A percentile compares a stretch with the other conserved stretches of the same genome.
Conservation (phyloP, 2,797 vertebrate species). For the Steatocranus sp. region DNA sequence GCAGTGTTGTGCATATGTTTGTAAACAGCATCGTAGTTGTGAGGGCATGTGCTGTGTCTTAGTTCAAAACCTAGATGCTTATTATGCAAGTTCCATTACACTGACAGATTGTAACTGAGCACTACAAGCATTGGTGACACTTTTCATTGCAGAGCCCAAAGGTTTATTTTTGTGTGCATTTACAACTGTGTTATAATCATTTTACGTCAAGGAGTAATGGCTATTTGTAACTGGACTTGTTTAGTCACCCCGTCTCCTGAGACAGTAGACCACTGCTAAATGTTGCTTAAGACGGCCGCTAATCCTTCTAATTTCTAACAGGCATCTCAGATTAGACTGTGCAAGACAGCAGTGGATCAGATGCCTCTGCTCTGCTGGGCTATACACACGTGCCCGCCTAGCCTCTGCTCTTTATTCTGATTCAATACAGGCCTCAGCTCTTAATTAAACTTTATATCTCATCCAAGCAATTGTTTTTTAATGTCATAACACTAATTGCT, state of each 20-base stretch:
- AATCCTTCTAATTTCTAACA: constrained; percentile 64
- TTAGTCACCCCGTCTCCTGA: constrained; percentile 29
- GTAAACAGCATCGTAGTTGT: constrained; percentile 26
- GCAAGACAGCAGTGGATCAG: constrained; percentile 22
- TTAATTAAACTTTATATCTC: not conserved
- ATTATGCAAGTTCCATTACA: constrained; percentile 12
- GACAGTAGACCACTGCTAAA: constrained; percentile 44
- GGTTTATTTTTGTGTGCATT: constrained; percentile 14
- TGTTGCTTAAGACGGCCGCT: constrained; percentile 50
- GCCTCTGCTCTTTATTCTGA: not conserved
- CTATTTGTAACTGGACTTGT: constrained; percentile 66
- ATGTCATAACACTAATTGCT: not conserved
- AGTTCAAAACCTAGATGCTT: not conserved
- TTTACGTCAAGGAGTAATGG: constrained; percentile 29
- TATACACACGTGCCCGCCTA: not conserved
- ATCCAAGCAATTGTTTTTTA: not conserved
- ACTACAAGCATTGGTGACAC: not conserved
- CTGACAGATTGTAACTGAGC: not conserved
- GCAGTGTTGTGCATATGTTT: not conserved
- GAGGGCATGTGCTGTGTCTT: not conserved
- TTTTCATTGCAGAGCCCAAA: not conserved
- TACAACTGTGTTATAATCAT: constrained; percentile 35
- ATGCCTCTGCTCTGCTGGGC: constrained; percentile 9
- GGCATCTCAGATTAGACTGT: constrained; percentile 51
- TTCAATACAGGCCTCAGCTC: not conserved